These are phyloP conservation scores for Meiosimyza platycephala DNA, from an alignment of 2,888 invertebrate species.

Conservation along the genomic window DNA sequence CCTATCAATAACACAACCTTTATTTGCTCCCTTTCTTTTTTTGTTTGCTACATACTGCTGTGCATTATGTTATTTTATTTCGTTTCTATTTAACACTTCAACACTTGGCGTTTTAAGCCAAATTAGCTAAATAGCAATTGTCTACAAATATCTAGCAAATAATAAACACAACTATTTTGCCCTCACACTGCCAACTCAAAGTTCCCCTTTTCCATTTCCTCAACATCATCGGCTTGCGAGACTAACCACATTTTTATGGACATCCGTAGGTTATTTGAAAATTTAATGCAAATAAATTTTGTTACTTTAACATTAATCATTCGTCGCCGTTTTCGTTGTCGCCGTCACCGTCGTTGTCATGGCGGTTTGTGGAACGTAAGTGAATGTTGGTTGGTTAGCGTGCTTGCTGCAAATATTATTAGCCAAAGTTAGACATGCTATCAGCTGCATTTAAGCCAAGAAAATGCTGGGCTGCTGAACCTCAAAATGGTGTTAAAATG, in stretches of 20 bases:
- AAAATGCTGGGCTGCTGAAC: neutral
- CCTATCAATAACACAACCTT: no score
- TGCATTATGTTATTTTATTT: no score
- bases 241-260: neutral
- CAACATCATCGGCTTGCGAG: neutral
- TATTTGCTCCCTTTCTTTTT: no score
- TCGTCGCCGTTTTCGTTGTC: conserved; percentile 23
- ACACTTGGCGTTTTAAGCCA: conserved; percentile 20
- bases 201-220: neutral
- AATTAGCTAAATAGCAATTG: conserved; percentile 16
- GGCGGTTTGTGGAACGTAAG: no score
- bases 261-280: conserved; percentile 41
- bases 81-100: neutral
- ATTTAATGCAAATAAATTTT: conserved; percentile 48
- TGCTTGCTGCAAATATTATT: conserved; percentile 61
- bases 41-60: no score
- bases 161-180: neutral
- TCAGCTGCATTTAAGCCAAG: neutral
- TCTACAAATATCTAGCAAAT: neutral
- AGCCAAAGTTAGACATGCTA: conserved; percentile 36
- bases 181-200: neutral
- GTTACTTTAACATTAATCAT: conserved; percentile 46
- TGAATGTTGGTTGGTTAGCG: conserved; percentile 52
- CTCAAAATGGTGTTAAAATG: conserved; percentile 33
- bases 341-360: neutral